phyloP scores from a whole-genome alignment of 2,797 vertebrate species.

The Borostomias antarcticus region DNA sequence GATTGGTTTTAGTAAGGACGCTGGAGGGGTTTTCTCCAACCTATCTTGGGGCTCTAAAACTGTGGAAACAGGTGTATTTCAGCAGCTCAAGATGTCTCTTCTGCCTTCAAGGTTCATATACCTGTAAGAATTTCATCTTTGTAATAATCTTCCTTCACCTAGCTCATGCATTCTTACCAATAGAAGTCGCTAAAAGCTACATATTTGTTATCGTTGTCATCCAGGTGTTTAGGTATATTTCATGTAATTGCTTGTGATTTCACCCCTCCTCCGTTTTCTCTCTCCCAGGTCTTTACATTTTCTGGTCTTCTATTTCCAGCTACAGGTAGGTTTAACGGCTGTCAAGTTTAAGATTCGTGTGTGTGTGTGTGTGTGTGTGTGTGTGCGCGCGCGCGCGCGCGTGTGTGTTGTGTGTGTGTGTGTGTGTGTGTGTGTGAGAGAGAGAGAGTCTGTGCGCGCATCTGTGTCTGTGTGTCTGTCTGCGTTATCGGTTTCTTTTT shows the following conservation, averaged over 20 bases:
- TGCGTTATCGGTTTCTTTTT: no score
- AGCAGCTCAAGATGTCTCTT: constrained; percentile 78
- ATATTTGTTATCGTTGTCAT: constrained; percentile 62
- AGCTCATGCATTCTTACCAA: constrained; percentile 77
- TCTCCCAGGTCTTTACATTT: constrained; percentile 82
- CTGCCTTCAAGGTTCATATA: constrained; percentile 84
- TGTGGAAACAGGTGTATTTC: constrained; percentile 83
- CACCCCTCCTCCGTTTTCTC: constrained; percentile 61
- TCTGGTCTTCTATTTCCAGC: constrained; percentile 84
- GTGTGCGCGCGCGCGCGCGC: constrained; percentile 24
- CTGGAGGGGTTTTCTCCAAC: constrained; percentile 61
- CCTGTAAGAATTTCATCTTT: constrained; percentile 75
- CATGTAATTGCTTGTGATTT: constrained; percentile 74
- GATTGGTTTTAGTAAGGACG: constrained; percentile 74
- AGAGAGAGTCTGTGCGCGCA: not conserved
- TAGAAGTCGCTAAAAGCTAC: constrained; percentile 81
- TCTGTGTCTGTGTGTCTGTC: not conserved
- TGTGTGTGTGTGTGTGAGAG: not conserved
- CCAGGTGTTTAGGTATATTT: constrained; percentile 66
- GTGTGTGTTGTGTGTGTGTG: not conserved
- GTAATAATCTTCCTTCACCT: constrained; percentile 34
- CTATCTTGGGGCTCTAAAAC: constrained; percentile 65
- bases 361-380: not conserved
- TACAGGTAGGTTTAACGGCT: constrained; percentile 75
- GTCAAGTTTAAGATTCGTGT: not conserved